A percentile compares a stretch with the other conserved stretches of the same genome.
Evolutionary conservation across 1,140 invertebrate species (phyloP).

Genomic region (Anadara kagoshimensis): DNA sequence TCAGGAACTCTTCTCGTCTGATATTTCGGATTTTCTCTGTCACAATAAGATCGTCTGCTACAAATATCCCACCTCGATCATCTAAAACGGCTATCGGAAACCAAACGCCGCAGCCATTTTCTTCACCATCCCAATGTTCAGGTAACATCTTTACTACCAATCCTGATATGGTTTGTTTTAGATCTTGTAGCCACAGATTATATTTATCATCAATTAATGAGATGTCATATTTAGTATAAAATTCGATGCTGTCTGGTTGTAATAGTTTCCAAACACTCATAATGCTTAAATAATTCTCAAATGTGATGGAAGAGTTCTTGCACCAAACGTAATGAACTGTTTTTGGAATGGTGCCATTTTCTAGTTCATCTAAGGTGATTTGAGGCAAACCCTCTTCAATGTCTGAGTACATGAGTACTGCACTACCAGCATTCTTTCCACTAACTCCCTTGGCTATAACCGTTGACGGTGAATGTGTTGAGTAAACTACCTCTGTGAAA

Average conservation of each 20-base stretch:
- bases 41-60: slow-evolving; percentile 46
- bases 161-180: slow-evolving; percentile 40
- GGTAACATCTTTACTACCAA: slow-evolving; percentile 42
- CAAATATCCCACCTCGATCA: slow-evolving; percentile 58
- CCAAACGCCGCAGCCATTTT: slow-evolving; percentile 40
- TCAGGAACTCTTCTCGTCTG: slow-evolving; percentile 36
- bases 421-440: too few relatives aligned
- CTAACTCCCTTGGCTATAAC: too few relatives aligned
- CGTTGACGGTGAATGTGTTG: too few relatives aligned
- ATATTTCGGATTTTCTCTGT: slow-evolving; percentile 33
- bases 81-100: slow-evolving; percentile 49
- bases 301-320: slow-evolving; percentile 50
- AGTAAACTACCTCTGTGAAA: too few relatives aligned
- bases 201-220: slow-evolving; percentile 43
- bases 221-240: slow-evolving; percentile 37
- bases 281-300: slow-evolving; percentile 58
- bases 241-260: slow-evolving; percentile 54
- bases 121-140: slow-evolving; percentile 31
- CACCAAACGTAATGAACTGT: slow-evolving; percentile 55
- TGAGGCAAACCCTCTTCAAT: too few relatives aligned
- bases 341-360: slow-evolving; percentile 34
- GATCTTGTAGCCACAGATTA: slow-evolving; percentile 51
- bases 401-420: too few relatives aligned
- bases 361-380: background rate
- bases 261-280: slow-evolving; percentile 56